Evolutionary conservation across 1,140 invertebrate genomes (phyloP), one percentile per base, ranked within the genome.

Genomic region (Radopholus similis): DNA sequence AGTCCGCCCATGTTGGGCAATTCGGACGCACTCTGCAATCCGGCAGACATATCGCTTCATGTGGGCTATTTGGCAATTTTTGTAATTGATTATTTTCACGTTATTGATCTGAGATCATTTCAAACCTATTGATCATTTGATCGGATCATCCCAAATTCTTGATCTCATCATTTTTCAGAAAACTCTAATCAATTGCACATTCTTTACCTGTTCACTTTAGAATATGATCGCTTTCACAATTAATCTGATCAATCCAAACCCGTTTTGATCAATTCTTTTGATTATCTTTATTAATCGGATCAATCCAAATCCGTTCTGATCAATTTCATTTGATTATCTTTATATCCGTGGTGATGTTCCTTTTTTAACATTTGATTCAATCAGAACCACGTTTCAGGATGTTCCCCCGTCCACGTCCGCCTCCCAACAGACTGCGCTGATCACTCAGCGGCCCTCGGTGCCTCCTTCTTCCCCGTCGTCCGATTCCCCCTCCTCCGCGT

Each of bases 41-140:
- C 64, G 37, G 42, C 66, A 2, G 66, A 68, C n/a, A 68, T 68
- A 23, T 66, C 30, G n/a, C 62, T 51, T 49, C 34, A 64, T 35
- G 65, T 66, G 32, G 47, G 49, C n/a, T n/a, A n/a, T n/a, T n/a
- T n/a, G n/a, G n/a, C n/a, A n/a, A n/a, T n/a, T 59, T 18, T 59
- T 59, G 21, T n/a, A 40, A 9, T 32, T 58, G 26, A 58, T 58
- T 11, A 15, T 26, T 13, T 13, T 8, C 11, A 38, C n/a, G 2
- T 3, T 34, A 5, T 40, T 28, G 26, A 49, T 21, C 6, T 23
- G 28, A 9, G 28, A n/a, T 4, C 6, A 47, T 47, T 47, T 4
- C 44, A n/a, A 47, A 5, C 15, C 44, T 21, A 47, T 47, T 23
- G n/a, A 9, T 26, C 47, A 9, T 26, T 26, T 51, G 9, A 11